Conservation (phyloP, 2,888 invertebrate species). For the Agrochola lota region DNA sequence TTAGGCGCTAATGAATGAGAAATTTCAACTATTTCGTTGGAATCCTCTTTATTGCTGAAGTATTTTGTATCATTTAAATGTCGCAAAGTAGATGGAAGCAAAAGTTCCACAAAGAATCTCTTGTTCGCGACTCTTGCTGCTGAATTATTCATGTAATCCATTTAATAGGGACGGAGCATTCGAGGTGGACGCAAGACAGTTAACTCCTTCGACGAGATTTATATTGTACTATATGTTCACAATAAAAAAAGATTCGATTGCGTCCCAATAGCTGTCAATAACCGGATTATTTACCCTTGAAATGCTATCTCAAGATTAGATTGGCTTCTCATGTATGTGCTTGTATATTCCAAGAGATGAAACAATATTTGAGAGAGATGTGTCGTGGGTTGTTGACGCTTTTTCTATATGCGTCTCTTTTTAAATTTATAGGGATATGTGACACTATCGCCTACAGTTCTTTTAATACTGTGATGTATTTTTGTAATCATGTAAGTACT, state of each 20-base stretch:
- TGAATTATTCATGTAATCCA: slow-evolving; percentile 89
- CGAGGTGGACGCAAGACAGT: slow-evolving; percentile 62
- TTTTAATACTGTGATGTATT: slow-evolving; percentile 27
- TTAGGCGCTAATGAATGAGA: slow-evolving; percentile 45
- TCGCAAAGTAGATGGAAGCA: slow-evolving; percentile 59
- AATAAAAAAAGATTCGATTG: slow-evolving; percentile 62
- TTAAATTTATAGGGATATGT: slow-evolving; percentile 32
- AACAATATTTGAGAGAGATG: slow-evolving; percentile 51
- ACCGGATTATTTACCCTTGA: slow-evolving; percentile 60
- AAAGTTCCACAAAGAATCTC: slow-evolving; percentile 72
- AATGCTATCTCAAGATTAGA: slow-evolving; percentile 62
- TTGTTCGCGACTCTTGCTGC: slow-evolving; percentile 76
- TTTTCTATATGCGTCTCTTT: slow-evolving; percentile 26
- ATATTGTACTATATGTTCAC: slow-evolving; percentile 69
- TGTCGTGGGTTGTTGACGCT: slow-evolving; percentile 22
- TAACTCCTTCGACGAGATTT: slow-evolving; percentile 71
- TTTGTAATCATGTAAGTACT: slow-evolving; percentile 27
- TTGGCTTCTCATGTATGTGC: slow-evolving; percentile 54
- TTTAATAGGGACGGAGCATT: slow-evolving; percentile 78
- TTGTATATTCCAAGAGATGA: slow-evolving; percentile 47
- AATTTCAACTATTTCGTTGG: slow-evolving; percentile 39
- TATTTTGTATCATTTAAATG: slow-evolving; percentile 62
- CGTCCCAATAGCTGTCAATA: slow-evolving; percentile 64
- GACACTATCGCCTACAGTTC: slow-evolving; percentile 6
- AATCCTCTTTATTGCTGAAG: slow-evolving; percentile 41